Evolutionary conservation across 2,113 vertebrate species (phyloP).

Genomic region (Triplophysa siluroides): DNA sequence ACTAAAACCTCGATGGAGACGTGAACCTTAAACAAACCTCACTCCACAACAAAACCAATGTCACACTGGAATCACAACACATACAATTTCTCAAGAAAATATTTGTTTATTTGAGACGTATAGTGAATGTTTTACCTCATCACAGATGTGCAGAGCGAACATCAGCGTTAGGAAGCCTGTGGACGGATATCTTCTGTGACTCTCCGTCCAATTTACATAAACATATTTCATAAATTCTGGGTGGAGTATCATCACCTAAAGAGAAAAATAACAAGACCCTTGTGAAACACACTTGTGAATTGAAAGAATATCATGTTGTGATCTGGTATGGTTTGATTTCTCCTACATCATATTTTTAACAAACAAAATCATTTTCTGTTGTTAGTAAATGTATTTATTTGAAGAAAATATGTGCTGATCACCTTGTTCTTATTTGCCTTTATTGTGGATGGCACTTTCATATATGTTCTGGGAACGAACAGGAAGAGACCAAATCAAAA

Average conservation of each 20-base stretch:
- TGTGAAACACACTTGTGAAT: no score
- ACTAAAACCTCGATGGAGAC: no score
- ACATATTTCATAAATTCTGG: constrained; percentile 92
- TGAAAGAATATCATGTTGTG: no score
- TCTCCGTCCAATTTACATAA: constrained; percentile 85
- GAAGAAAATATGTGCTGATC: constrained; percentile 50
- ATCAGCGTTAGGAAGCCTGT: constrained; percentile 88
- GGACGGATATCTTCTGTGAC: constrained; percentile 89
- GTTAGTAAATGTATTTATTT: background rate
- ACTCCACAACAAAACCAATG: background rate
- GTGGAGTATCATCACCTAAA: constrained; percentile 87
- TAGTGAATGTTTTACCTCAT: constrained; percentile 77
- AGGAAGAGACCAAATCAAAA: background rate
- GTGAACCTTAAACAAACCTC: no score
- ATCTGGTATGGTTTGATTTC: no score
- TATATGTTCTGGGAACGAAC: constrained; percentile 81
- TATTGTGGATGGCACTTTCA: constrained; percentile 77
- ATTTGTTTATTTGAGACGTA: background rate
- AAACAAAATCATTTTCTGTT: no score
- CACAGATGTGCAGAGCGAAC: constrained; percentile 89
- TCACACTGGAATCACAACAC: background rate
- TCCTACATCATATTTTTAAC: no score
- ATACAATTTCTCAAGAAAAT: background rate
- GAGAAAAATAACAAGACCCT: constrained; percentile 20
- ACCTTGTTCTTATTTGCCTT: constrained; percentile 88